A percentile compares a stretch with the other conserved stretches of the same genome.
These are phyloP conservation scores for Chelon labrosus DNA, from an alignment of 2,797 vertebrate genomes.

Conservation along the genomic window DNA sequence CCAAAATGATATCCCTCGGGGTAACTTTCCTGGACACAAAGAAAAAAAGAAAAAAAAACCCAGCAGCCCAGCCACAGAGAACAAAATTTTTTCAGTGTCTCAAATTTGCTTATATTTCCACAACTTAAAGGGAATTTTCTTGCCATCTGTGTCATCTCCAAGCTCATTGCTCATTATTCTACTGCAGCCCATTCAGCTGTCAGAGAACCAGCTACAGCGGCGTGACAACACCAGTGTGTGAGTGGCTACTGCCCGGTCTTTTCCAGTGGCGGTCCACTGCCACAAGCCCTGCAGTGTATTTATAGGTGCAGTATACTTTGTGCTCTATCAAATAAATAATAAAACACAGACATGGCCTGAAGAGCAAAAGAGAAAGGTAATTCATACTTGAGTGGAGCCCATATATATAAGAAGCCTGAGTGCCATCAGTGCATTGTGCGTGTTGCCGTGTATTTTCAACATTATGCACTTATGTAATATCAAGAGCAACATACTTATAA, in stretches of 20 bases:
- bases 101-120: not conserved
- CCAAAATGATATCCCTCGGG: constrained; percentile 24
- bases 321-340: constrained; percentile 84
- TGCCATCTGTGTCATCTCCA: constrained; percentile 22
- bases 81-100: constrained; percentile 36
- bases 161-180: constrained; percentile 25
- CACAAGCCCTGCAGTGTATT: constrained; percentile 72
- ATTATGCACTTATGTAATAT: constrained; percentile 72
- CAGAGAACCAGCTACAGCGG: constrained; percentile 46
- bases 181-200: constrained; percentile 25
- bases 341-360: constrained; percentile 74
- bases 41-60: constrained; percentile 3
- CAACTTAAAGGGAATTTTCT: constrained; percentile 31
- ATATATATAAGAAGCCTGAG: constrained; percentile 75
- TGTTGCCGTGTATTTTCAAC: constrained; percentile 63
- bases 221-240: constrained; percentile 50
- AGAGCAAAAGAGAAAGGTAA: constrained; percentile 75
- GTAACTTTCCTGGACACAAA: constrained; percentile 19
- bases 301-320: constrained; percentile 79
- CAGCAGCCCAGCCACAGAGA: constrained; percentile 11
- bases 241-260: constrained; percentile 33
- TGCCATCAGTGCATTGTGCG: constrained; percentile 61
- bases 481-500: constrained; percentile 42
- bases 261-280: constrained; percentile 44
- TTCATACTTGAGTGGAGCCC: constrained; percentile 76